Percentiles rank a stretch among this genome's conserved stretches.
Conservation (phyloP, 2,888 invertebrate genomes). For the Amphipoea lucens region DNA sequence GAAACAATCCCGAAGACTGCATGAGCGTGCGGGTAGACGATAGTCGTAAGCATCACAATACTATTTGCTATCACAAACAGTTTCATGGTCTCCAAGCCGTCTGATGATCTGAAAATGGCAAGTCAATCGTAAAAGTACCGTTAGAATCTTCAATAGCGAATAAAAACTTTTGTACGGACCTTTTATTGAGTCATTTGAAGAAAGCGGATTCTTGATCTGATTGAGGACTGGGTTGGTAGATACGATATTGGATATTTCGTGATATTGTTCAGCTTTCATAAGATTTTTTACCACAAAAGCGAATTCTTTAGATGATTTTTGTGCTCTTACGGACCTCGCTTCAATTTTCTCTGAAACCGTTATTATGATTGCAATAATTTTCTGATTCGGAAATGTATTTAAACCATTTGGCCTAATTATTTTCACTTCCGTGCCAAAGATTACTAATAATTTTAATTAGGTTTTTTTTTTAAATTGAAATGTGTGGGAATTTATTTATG, state of each 20-base stretch:
- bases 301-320: slow-evolving; percentile 17
- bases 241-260: slow-evolving; percentile 43
- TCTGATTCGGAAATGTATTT: slow-evolving; percentile 22
- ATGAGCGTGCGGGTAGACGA: slow-evolving; percentile 94
- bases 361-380: slow-evolving; percentile 28
- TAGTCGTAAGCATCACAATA: slow-evolving; percentile 92
- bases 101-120: slow-evolving; percentile 87
- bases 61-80: slow-evolving; percentile 95
- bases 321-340: slow-evolving; percentile 10
- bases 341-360: slow-evolving; percentile 17
- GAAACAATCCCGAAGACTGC: slow-evolving; percentile 88
- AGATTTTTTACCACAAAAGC: slow-evolving; percentile 40
- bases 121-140: slow-evolving; percentile 42
- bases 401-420: slow-evolving; percentile 36
- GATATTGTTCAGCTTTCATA: slow-evolving; percentile 40
- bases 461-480: neutral
- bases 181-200: slow-evolving; percentile 51
- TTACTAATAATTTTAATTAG: slow-evolving; percentile 9
- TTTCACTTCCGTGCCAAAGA: slow-evolving; percentile 5
- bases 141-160: slow-evolving; percentile 45
- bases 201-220: slow-evolving; percentile 53
- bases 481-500: slow-evolving; percentile 7
- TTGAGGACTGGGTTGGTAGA: slow-evolving; percentile 41
- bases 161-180: slow-evolving; percentile 53
- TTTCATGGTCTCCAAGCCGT: slow-evolving; percentile 94